Base-by-base conservation (phyloP, 2,797 vertebrate species). In the Morelia viridis region DNA sequence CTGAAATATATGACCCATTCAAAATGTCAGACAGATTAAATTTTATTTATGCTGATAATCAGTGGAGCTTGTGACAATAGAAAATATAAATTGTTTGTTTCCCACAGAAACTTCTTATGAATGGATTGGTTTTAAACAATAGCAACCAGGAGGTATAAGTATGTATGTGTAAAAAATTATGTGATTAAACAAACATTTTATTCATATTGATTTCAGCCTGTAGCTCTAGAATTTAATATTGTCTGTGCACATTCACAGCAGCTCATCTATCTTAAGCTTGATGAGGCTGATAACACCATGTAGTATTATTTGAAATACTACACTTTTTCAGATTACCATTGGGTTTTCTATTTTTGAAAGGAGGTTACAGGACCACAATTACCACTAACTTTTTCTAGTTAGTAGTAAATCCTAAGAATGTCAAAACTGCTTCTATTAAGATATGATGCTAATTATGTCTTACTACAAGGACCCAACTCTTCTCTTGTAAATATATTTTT, bases 11-110 rank as follows among this genome's bases (percentile, higher is more conserved):
- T n/a, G 2, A 85, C 56, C 1, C 13, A 85, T 85, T 57, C 28
- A 57, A n/a, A 85, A 85, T 85, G 53, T 85, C 84, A 85, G 84
- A 19, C n/a, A 85, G 5, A n/a, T 85, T 85, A 85, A 85, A 85
- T 57, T n/a, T 85, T 28, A 85, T 31, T 17, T 85, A 85, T 85
- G 50, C 28, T 85, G 28, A 57, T 57, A 57, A 85, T 85, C 13
- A n/a, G 2, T 85, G 84, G 28, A 85, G 53, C 53, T 85, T 85
- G n/a, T 17, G 26, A 80, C 84, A 85, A 57, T 57, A 57, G 7
- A 57, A 85, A 31, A 85, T 85, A 57, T 12, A 46, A 3, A 53
- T 57, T 17, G 0, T 57, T 57, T 85, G 35, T 31, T 56, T 53
- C 53, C 53, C 28, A 57, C 35, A 57, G 28, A 57, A 57, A 57